Base-by-base conservation (phyloP, 2,797 vertebrate genomes). In the Triplophysa yarkandensis region DNA sequence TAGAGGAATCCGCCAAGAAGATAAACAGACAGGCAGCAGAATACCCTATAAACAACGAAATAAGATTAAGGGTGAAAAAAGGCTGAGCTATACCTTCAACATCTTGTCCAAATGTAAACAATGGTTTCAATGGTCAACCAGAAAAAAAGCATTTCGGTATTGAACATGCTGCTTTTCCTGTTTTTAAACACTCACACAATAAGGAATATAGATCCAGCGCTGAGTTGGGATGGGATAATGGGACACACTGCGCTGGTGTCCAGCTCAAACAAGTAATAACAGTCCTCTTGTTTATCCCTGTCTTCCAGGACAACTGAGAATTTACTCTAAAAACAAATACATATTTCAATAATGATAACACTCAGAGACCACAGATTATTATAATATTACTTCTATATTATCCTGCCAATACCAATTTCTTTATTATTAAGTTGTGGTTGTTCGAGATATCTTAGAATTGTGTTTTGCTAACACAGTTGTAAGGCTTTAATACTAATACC, bases 211-310 rank as follows among this genome's bases (percentile, higher is more conserved):
- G 96, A 94, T 39, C 97, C 97, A 50, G 90, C 70, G 0, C 97
- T 95, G 69, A 99, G 92, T 67, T 89, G 91, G 11, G 93, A 92
- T 52, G 89, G 75, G 77, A 93, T 73, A 30, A 67, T 75, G 7
- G 94, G 91, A 78, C 98, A 99, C 67, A 95, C 93, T 16, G 91
- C 80, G 32, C 86, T 94, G 76, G 95, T 90, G 54, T 95, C 94
- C 92, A 99, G 77, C 86, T 98, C 94, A 84, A 99, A 97, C 82
- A 97, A 90, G 88, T 99, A 99, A 88, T 95, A 96, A 88, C 97
- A 99, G 0, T 94, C 91, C 2, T 77, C 66, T 0, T 68, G 0
- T 80, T 90, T 92, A 0, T 92, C 85, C 55, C 93, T 89, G 76
- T 96, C 91, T 81, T 98, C 96, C 1, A 81, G 75, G 68, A 93